These are phyloP conservation scores for Drosophila subobscura DNA, from an alignment of 1,140 invertebrate genomes.

Conservation along the genomic window DNA sequence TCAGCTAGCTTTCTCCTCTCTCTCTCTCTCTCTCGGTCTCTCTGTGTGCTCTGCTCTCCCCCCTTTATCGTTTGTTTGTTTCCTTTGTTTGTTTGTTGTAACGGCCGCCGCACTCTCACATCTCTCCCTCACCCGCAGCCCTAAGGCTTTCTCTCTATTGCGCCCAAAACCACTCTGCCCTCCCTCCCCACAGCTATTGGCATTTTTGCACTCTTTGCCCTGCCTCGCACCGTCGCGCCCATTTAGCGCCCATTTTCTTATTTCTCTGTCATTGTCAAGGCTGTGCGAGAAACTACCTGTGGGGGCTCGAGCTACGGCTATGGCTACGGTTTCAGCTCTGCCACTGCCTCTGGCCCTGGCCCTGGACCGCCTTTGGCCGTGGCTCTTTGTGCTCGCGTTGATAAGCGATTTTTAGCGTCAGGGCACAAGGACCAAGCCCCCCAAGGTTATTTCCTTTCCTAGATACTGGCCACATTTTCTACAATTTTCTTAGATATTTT, in stretches of 20 bases:
- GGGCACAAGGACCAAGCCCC: conserved; percentile 2
- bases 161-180: not conserved
- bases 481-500: not conserved
- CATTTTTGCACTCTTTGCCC: conserved; percentile 52
- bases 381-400: conserved; percentile 12
- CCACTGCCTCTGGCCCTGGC: no score
- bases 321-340: no score
- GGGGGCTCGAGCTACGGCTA: conserved; percentile 13
- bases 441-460: conserved; percentile 32
- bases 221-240: conserved; percentile 20
- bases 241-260: conserved; percentile 60
- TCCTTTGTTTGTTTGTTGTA: conserved; percentile 79
- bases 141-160: conserved; percentile 26
- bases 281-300: conserved; percentile 71
- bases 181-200: conserved; percentile 9
- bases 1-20: conserved; percentile 1
- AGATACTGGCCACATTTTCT: conserved; percentile 9
- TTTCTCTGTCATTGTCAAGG: conserved; percentile 77
- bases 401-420: conserved; percentile 47
- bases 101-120: conserved; percentile 56
- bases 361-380: not conserved
- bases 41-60: conserved; percentile 8
- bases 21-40: no score
- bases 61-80: conserved; percentile 75
- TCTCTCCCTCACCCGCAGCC: not conserved